These are phyloP conservation scores for Lethrus apterus DNA, from an alignment of 1,140 invertebrate species.

Conservation along the genomic window DNA sequence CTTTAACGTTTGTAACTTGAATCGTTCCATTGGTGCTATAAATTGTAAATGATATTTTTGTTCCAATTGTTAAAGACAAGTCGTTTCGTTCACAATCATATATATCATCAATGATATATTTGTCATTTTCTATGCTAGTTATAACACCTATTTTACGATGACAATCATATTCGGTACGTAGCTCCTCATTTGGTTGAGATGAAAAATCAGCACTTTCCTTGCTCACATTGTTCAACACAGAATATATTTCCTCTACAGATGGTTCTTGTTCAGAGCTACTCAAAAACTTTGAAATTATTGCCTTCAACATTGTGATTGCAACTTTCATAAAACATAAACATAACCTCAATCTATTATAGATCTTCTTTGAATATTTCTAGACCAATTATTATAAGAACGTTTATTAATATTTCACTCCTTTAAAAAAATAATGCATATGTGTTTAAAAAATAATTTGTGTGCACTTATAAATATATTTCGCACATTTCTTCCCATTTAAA, in stretches of 20 bases:
- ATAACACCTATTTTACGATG: conserved; percentile 16
- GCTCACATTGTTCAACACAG: neutral
- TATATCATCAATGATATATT: conserved; percentile 19
- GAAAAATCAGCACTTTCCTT: neutral
- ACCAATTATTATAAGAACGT: too few relatives aligned
- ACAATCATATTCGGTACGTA: conserved; percentile 2
- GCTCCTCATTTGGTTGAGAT: neutral
- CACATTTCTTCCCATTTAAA: too few relatives aligned
- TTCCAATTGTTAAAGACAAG: conserved; percentile 20
- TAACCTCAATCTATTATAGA: too few relatives aligned
- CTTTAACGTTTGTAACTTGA: conserved; percentile 22
- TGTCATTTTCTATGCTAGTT: conserved; percentile 9
- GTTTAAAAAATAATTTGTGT: too few relatives aligned
- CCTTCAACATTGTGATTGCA: conserved; percentile 5
- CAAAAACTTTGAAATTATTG: neutral
- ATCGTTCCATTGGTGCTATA: conserved; percentile 14
- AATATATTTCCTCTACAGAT: conserved; percentile 3
- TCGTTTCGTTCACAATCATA: conserved; percentile 23
- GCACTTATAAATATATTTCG: too few relatives aligned
- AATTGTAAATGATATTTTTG: conserved; percentile 26
- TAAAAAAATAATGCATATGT: too few relatives aligned
- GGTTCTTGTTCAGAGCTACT: neutral
- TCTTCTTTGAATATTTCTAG: too few relatives aligned
- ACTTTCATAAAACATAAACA: too few relatives aligned
- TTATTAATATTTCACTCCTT: too few relatives aligned